A percentile compares a stretch with the other conserved stretches of the same genome.
These are phyloP conservation scores for Colinus virginianus DNA, from an alignment of 2,113 vertebrate genomes.

Conservation along the genomic window DNA sequence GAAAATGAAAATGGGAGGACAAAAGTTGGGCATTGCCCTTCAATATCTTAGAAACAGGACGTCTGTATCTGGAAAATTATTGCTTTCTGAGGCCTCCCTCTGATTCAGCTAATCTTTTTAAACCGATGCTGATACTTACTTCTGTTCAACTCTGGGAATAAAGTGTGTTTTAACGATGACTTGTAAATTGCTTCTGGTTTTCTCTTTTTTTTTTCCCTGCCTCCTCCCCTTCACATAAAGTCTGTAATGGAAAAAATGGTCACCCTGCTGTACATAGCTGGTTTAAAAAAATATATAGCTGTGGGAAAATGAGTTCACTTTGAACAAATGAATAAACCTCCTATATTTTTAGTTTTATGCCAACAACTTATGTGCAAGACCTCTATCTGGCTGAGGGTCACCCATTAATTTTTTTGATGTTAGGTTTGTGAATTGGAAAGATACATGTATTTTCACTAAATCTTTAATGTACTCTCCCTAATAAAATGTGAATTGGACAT, in stretches of 20 bases:
- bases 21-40: conserved; percentile 34
- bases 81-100: conserved; percentile 23
- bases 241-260: not conserved
- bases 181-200: not conserved
- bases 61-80: conserved; percentile 12
- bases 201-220: not conserved
- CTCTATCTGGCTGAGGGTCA: not conserved
- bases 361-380: not conserved
- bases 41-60: not conserved
- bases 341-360: not conserved
- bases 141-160: conserved; percentile 16
- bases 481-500: not conserved
- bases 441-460: not conserved
- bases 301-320: not conserved
- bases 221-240: not conserved
- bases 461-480: not conserved
- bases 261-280: not conserved
- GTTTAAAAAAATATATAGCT: not conserved
- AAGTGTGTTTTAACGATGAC: not conserved
- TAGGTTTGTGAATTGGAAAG: not conserved
- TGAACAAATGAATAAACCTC: not conserved
- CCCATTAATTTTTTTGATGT: not conserved
- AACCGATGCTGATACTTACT: conserved; percentile 20
- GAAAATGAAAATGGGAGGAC: conserved; percentile 21
- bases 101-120: conserved; percentile 46